Evolutionary conservation across 2,113 vertebrate genomes (phyloP).

Genomic region (Heptranchias perlo): DNA sequence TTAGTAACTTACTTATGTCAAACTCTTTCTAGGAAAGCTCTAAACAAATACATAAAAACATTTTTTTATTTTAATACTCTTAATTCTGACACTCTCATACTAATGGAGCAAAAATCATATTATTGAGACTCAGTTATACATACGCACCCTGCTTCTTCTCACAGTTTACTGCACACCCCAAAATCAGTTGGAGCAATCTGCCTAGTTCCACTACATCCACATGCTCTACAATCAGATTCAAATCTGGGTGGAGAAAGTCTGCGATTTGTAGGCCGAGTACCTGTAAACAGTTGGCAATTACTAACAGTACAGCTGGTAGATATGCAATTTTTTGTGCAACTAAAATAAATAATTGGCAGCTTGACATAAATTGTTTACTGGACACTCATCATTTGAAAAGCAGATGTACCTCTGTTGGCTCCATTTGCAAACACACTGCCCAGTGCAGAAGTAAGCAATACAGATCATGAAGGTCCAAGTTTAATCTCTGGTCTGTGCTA

Average conservation of each 20-base stretch:
- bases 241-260: slow-evolving; percentile 78
- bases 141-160: slow-evolving; percentile 85
- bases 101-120: not conserved
- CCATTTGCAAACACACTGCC: not conserved
- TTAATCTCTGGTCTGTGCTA: not conserved
- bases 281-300: slow-evolving; percentile 50
- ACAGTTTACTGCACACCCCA: slow-evolving; percentile 93
- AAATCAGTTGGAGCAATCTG: slow-evolving; percentile 84
- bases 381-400: not conserved
- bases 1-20: not conserved
- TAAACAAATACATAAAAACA: not conserved
- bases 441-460: not conserved
- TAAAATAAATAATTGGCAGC: not conserved
- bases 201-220: slow-evolving; percentile 74
- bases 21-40: not conserved
- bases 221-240: slow-evolving; percentile 74
- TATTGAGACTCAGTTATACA: not conserved
- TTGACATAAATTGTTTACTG: not conserved
- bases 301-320: not conserved
- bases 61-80: not conserved
- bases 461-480: not conserved
- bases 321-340: not conserved
- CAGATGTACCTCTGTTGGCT: not conserved
- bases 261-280: slow-evolving; percentile 81
- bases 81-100: not conserved